Evolutionary conservation across 2,113 vertebrate genomes (phyloP), one percentile per base, ranked within the genome.

Genomic region (Anseranas semipalmata): DNA sequence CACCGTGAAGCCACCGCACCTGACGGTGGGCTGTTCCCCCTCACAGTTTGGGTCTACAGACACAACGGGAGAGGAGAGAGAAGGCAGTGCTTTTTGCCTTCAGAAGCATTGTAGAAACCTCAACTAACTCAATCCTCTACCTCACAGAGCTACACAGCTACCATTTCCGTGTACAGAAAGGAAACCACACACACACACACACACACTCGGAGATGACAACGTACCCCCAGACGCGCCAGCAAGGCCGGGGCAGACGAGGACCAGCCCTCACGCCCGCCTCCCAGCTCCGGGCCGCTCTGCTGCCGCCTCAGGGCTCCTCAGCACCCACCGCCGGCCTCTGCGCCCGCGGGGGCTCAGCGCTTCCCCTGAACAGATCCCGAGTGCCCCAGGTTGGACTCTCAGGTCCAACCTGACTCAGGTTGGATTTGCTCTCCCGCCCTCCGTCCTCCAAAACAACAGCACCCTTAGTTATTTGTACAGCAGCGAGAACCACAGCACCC

Each of bases 1-100:
- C 3, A 14, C 22, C 66, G 72, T 1, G 19, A 43, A 68, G 13
- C 7, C 58, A 58, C 21, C 71, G 45, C 45, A 90, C 25, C 8
- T 59, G 66, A 41, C 27, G 66, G 25, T 0, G 0, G 15, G 33
- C 33, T 80, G n/a, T 52, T 87, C 77, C 56, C 59, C 15, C 11
- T 46, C 0, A 0, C 37, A 18, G 21, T 58, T 72, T 70, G 33
- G 16, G 37, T 66, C 52, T 89, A 41, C 27, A 68, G 17, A 55
- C 2, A 3, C 50, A 65, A 71, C 7, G 28, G 41, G 78, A 87
- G 8, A 74, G 7, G 28, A 17, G 35, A 52, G 19, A 48, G 27
- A 84, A 77, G 4, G 68, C 0, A 63, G 17, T 3, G 39, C 60
- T 50, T 91, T 91, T 80, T 80, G 30, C 28, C 73, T 56, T 41